These are phyloP conservation scores for Hoplodrina ambigua DNA, from an alignment of 2,888 invertebrate genomes.

Conservation along the genomic window DNA sequence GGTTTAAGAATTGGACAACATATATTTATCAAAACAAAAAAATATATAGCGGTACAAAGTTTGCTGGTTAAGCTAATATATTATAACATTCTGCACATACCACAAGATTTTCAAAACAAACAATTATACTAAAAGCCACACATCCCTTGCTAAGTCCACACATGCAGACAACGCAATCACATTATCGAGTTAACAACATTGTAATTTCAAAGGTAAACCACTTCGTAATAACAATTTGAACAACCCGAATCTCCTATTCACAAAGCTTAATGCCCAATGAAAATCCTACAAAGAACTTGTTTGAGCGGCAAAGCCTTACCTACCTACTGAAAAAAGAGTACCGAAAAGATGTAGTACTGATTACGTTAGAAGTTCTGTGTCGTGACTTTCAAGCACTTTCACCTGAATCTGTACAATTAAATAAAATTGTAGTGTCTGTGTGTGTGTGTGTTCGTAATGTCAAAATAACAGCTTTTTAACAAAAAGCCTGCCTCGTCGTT, in stretches of 20 bases:
- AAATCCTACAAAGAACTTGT: slow-evolving; percentile 53
- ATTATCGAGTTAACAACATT: slow-evolving; percentile 55
- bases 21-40: no score
- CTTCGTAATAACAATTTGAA: slow-evolving; percentile 59
- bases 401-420: no score
- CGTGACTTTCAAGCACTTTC: slow-evolving; percentile 3
- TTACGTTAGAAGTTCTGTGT: slow-evolving; percentile 24
- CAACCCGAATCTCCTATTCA: slow-evolving; percentile 47
- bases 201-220: slow-evolving; percentile 57
- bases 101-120: slow-evolving; percentile 20
- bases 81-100: not conserved
- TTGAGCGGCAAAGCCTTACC: slow-evolving; percentile 25
- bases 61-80: no score
- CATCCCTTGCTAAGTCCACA: slow-evolving; percentile 19
- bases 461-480: no score
- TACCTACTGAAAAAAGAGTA: slow-evolving; percentile 25
- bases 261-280: slow-evolving; percentile 51
- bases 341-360: slow-evolving; percentile 28
- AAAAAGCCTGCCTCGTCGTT: no score
- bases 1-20: no score
- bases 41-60: no score
- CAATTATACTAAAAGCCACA: slow-evolving; percentile 52
- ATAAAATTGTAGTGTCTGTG: no score
- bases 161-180: slow-evolving; percentile 48
- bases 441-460: no score